phyloP scores from a whole-genome alignment of 1,140 invertebrate genomes.

The Drosophila subobscura region DNA sequence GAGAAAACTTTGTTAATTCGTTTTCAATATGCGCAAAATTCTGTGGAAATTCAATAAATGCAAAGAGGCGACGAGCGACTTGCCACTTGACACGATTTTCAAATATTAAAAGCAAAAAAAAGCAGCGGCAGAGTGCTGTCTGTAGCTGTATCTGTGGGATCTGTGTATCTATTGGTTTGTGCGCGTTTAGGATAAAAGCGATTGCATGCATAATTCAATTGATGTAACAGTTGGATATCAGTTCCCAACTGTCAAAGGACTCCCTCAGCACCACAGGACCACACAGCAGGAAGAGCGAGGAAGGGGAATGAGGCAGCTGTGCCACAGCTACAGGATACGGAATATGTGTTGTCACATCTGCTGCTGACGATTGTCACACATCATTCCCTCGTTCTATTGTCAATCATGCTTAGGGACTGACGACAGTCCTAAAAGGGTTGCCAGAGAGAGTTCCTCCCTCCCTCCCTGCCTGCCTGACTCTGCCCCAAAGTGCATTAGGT shows the following conservation, averaged over 20 bases:
- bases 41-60: slow-evolving; percentile 42
- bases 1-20: slow-evolving; percentile 47
- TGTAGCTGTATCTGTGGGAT: slow-evolving; percentile 18
- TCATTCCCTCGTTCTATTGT: slow-evolving; percentile 53
- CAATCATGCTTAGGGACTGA: slow-evolving; percentile 67
- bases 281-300: slow-evolving; percentile 8
- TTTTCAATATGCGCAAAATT: slow-evolving; percentile 59
- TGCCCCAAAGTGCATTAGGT: slow-evolving; percentile 15
- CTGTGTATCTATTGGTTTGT: slow-evolving; percentile 16
- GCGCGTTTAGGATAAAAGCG: slow-evolving; percentile 61
- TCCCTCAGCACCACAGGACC: neutral
- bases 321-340: slow-evolving; percentile 6
- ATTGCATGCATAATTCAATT: slow-evolving; percentile 82
- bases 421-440: slow-evolving; percentile 21
- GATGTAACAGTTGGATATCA: slow-evolving; percentile 60
- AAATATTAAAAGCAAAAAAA: slow-evolving; percentile 41
- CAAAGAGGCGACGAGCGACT: slow-evolving; percentile 27
- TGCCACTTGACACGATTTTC: slow-evolving; percentile 51
- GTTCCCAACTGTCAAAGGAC: slow-evolving; percentile 9
- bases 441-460: slow-evolving; percentile 3
- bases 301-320: slow-evolving; percentile 27
- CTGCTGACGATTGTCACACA: slow-evolving; percentile 51
- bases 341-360: slow-evolving; percentile 15
- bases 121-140: too few species aligned
- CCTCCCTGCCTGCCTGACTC: neutral